Percentiles rank a stretch among this genome's conserved stretches.
phyloP scores from a whole-genome alignment of 2,113 vertebrate genomes.

The Sisor rabdophorus region DNA sequence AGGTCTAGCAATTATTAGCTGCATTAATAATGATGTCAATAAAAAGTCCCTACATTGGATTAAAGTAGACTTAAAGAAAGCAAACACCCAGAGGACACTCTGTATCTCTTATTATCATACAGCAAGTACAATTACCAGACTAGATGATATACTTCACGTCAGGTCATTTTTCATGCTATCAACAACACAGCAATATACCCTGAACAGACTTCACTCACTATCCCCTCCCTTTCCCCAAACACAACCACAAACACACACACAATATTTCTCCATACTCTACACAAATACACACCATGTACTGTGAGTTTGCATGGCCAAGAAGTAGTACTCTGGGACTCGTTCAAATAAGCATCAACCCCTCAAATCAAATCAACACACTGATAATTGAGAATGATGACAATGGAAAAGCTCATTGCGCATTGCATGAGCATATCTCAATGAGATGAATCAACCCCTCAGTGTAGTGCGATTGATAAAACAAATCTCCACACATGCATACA shows the following conservation, averaged over 20 bases:
- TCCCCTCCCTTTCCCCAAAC: constrained; percentile 38
- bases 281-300: background rate
- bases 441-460: constrained; percentile 29
- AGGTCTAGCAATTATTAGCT: too few species aligned
- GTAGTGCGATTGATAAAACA: background rate
- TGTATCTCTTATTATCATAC: constrained; percentile 21
- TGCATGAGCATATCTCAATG: background rate
- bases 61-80: background rate
- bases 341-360: constrained; percentile 28
- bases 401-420: constrained; percentile 7
- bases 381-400: constrained; percentile 37
- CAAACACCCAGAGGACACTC: background rate
- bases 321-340: constrained; percentile 24
- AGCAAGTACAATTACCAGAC: constrained; percentile 31
- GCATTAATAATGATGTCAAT: too few species aligned
- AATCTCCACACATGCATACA: background rate
- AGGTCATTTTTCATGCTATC: constrained; percentile 61
- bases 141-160: constrained; percentile 12
- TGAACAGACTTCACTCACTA: constrained; percentile 56
- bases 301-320: constrained; percentile 28
- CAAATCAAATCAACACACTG: constrained; percentile 37
- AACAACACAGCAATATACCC: constrained; percentile 50
- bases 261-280: background rate
- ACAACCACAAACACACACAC: constrained; percentile 45
- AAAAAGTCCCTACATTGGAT: too few species aligned